Percentiles rank a stretch among this genome's conserved stretches.
These are phyloP conservation scores for Mastomys coucha DNA, from an alignment of 2,113 vertebrate species.

Conservation along the genomic window DNA sequence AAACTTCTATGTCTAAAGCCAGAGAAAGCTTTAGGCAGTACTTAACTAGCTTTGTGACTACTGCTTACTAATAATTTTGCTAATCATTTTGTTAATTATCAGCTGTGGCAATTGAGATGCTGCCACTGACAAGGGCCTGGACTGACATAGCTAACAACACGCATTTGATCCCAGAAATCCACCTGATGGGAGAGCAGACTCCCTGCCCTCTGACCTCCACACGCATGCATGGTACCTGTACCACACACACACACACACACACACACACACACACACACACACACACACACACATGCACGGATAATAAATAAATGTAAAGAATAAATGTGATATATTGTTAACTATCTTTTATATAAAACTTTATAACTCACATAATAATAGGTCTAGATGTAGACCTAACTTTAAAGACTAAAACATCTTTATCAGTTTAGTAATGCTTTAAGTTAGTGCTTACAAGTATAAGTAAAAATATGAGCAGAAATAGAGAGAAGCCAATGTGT, in stretches of 20 bases:
- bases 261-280: too few species aligned
- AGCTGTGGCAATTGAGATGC: neutral
- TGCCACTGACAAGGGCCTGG: neutral
- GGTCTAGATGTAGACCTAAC: conserved; percentile 9
- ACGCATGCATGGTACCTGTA: too few species aligned
- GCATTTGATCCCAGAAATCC: neutral
- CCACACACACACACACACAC: too few species aligned
- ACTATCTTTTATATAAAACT: neutral
- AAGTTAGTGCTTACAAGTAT: neutral
- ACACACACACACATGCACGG: neutral
- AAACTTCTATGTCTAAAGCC: neutral
- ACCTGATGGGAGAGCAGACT: too few species aligned
- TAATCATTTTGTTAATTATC: neutral
- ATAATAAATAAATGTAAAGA: neutral
- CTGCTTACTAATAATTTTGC: neutral
- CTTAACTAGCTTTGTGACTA: neutral
- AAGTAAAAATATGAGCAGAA: neutral
- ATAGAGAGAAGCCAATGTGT: neutral
- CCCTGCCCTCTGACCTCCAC: neutral
- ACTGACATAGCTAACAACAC: neutral
- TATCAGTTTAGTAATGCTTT: conserved; percentile 15
- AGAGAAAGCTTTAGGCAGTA: neutral
- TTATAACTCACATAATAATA: conserved; percentile 24
- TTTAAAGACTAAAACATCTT: conserved; percentile 25
- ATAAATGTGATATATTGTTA: conserved; percentile 9